Evolutionary conservation across 2,888 invertebrate genomes (phyloP).

Genomic region (Pterobdella sp.): DNA sequence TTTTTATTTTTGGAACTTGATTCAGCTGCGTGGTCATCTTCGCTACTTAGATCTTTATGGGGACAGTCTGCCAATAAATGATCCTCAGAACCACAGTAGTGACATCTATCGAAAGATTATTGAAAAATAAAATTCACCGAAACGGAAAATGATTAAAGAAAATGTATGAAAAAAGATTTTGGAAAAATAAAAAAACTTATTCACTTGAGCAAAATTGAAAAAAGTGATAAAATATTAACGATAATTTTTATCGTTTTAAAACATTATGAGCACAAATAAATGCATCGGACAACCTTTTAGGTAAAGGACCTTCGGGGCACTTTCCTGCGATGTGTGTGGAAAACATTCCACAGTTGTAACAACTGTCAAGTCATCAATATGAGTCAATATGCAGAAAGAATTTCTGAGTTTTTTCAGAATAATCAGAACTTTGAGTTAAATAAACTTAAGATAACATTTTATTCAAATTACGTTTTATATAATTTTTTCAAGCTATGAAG

Average conservation of each 20-base stretch:
- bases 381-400: not conserved
- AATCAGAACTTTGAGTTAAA: not conserved
- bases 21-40: not conserved
- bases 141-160: too few relatives aligned
- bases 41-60: not conserved
- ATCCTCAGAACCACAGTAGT: conserved; percentile 77
- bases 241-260: too few relatives aligned
- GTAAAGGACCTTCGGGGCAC: conserved; percentile 77
- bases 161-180: too few relatives aligned
- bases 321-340: conserved; percentile 85
- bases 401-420: conserved; percentile 3
- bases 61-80: conserved; percentile 86
- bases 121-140: too few relatives aligned
- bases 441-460: not conserved
- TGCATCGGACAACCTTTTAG: too few relatives aligned
- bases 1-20: not conserved
- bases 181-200: too few relatives aligned
- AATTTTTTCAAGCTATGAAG: too few relatives aligned
- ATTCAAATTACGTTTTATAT: too few relatives aligned
- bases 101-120: conserved; percentile 61
- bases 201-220: conserved; percentile 52
- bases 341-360: conserved; percentile 87
- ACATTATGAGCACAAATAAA: too few relatives aligned
- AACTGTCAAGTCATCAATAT: conserved; percentile 55
- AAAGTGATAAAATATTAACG: not conserved